Percentiles rank a stretch among this genome's conserved stretches.
phyloP scores from a whole-genome alignment of 2,888 invertebrate species.

The Erannis defoliaria region DNA sequence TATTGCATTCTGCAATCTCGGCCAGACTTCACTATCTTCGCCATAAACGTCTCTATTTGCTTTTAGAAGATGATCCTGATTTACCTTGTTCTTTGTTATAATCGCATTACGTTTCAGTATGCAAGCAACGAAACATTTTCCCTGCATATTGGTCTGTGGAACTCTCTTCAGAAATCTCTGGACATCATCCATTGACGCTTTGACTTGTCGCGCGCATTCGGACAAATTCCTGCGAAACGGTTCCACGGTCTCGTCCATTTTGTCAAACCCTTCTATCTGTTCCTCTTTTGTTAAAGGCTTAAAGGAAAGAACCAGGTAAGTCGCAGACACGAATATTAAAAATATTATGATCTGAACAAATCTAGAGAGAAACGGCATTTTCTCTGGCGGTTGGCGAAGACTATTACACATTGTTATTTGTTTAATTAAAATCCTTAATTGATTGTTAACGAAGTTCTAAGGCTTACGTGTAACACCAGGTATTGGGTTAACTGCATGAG shows the following conservation, averaged over 20 bases:
- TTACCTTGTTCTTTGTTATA: constrained; percentile 72
- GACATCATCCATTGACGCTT: constrained; percentile 70
- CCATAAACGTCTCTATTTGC: constrained; percentile 72
- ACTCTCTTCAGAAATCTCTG: constrained; percentile 75
- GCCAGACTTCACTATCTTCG: constrained; percentile 74
- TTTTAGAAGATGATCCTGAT: constrained; percentile 63
- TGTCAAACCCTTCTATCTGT: constrained; percentile 65
- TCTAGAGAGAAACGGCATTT: constrained; percentile 51
- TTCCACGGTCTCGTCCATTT: constrained; percentile 69
- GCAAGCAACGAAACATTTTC: constrained; percentile 81
- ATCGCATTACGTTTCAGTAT: constrained; percentile 74
- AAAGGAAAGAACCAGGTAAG: constrained; percentile 63
- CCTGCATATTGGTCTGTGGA: constrained; percentile 69
- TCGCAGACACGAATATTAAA: constrained; percentile 54
- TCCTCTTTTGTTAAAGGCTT: constrained; percentile 72
- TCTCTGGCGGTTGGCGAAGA: constrained; percentile 53
- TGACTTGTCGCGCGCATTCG: constrained; percentile 77
- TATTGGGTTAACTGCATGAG: constrained; percentile 36
- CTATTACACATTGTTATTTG: constrained; percentile 50
- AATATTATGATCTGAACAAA: constrained; percentile 49
- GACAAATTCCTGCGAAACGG: constrained; percentile 76
- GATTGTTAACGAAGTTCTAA: constrained; percentile 55
- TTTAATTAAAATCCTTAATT: constrained; percentile 57
- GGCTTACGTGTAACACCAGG: constrained; percentile 40
- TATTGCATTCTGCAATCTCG: constrained; percentile 65